These are phyloP conservation scores for Epinotia bilunana DNA, from an alignment of 2,888 invertebrate species.

Conservation along the genomic window DNA sequence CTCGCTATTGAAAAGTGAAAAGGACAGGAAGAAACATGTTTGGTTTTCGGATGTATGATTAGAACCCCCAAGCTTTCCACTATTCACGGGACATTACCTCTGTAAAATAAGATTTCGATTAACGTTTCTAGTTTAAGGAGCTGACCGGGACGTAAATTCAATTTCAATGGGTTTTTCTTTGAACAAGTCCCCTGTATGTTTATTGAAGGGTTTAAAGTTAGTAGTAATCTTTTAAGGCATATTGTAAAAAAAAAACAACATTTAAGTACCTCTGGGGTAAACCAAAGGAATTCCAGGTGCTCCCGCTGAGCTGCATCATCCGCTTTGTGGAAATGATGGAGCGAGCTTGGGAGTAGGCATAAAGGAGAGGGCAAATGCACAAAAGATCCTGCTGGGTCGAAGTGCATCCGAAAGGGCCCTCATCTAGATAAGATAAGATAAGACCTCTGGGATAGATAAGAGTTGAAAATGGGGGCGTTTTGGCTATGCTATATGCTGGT, in stretches of 20 bases:
- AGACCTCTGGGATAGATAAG: too few species aligned
- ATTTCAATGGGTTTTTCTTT: conserved; percentile 29
- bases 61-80: conserved; percentile 59
- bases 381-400: too few species aligned
- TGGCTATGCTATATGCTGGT: too few species aligned
- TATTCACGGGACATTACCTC: conserved; percentile 75
- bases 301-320: too few species aligned
- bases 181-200: background rate
- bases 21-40: conserved; percentile 14
- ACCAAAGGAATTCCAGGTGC: too few species aligned
- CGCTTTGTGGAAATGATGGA: too few species aligned
- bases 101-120: conserved; percentile 80
- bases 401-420: too few species aligned
- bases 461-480: too few species aligned
- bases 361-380: too few species aligned
- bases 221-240: background rate
- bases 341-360: too few species aligned
- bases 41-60: background rate
- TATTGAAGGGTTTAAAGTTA: conserved; percentile 1
- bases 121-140: conserved; percentile 57
- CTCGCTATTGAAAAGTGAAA: background rate
- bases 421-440: too few species aligned
- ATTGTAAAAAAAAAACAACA: background rate
- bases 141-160: conserved; percentile 50
- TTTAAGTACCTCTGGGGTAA: too few species aligned